Evolutionary conservation across 2,888 invertebrate species (phyloP), one percentile per base, ranked within the genome.

Genomic region (Aphidoletes aphidimyza): DNA sequence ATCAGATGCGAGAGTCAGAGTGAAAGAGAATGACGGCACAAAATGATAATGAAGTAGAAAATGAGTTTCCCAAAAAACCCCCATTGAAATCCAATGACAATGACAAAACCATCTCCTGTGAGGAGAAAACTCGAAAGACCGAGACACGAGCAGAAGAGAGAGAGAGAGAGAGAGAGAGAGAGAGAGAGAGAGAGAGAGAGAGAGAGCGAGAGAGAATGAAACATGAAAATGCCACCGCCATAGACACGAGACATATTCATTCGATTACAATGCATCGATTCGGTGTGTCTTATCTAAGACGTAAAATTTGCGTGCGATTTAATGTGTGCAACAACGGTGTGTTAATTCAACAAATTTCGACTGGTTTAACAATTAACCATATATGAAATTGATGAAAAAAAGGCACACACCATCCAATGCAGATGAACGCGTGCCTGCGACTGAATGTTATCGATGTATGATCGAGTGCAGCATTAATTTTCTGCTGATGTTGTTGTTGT

Each of bases 31-130:
- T 69, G n/a, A 30, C 34, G 11, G 14, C 69, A 17, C n/a, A 69
- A n/a, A 69, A 69, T 69, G 69, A 69, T 69, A 69, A 69, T 69
- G 19, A 69, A 69, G 30, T 69, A 69, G 69, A 69, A 69, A 69
- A 69, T 69, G 34, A 69, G 69, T 69, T 69, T 69, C 0, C 26
- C 34, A 69, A 14, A n/a, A n/a, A n/a, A n/a, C n/a, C n/a, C n/a
- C 69, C 69, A 69, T 69, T 69, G 69, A 69, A 69, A 69, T 30
- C 14, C 54, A 19, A 17, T 19, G 47, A 47, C 47, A 47, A 47
- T 17, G 17, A 47, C 47, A 47, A 54, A 54, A 22, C 54, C 54
- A 54, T n/a, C n/a, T n/a, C n/a, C n/a, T n/a, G n/a, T 54, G 54
- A 69, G 6, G 30, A 69, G 30, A 30, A 69, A 54, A 54, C 2